Percentiles rank a stretch among this genome's conserved stretches.
These are phyloP conservation scores for Sebastes minor DNA, from an alignment of 2,797 vertebrate species.

Conservation along the genomic window DNA sequence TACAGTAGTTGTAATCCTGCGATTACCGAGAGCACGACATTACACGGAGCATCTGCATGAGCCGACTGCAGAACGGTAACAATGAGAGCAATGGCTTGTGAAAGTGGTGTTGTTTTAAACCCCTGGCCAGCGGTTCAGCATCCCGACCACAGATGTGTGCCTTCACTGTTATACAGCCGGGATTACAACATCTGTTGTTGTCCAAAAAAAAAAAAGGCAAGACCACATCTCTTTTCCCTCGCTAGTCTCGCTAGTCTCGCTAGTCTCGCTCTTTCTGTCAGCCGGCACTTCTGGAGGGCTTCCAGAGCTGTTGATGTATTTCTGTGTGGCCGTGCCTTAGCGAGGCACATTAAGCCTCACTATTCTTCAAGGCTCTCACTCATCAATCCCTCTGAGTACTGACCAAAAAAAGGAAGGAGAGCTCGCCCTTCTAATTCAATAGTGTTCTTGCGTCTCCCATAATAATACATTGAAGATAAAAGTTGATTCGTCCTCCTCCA, in stretches of 20 bases:
- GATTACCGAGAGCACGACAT: slow-evolving; percentile 46
- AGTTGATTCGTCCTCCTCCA: slow-evolving; percentile 9
- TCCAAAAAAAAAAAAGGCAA: slow-evolving; percentile 34
- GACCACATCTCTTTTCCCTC: slow-evolving; percentile 49
- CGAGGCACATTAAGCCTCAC: slow-evolving; percentile 26
- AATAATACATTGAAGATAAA: slow-evolving; percentile 20
- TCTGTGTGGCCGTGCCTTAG: slow-evolving; percentile 27
- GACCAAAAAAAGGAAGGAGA: slow-evolving; percentile 16
- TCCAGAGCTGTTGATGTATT: slow-evolving; percentile 49
- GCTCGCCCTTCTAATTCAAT: slow-evolving; percentile 14
- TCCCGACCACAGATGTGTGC: slow-evolving; percentile 48
- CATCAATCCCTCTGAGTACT: slow-evolving; percentile 35
- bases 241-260: slow-evolving; percentile 49
- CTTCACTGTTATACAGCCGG: slow-evolving; percentile 41
- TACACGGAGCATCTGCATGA: slow-evolving; percentile 55
- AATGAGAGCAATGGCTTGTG: slow-evolving; percentile 67
- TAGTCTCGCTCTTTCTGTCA: slow-evolving; percentile 60
- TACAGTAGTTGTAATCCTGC: slow-evolving; percentile 61
- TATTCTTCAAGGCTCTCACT: slow-evolving; percentile 31
- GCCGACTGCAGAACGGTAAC: slow-evolving; percentile 45
- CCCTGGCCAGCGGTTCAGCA: slow-evolving; percentile 48
- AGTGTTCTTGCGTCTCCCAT: not conserved
- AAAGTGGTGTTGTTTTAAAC: slow-evolving; percentile 63
- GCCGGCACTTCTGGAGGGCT: slow-evolving; percentile 41
- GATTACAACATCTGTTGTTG: slow-evolving; percentile 74